Percentiles rank a stretch among this genome's conserved stretches.
These are phyloP conservation scores for Acleris sparsana DNA, from an alignment of 2,888 invertebrate genomes.

Conservation along the genomic window DNA sequence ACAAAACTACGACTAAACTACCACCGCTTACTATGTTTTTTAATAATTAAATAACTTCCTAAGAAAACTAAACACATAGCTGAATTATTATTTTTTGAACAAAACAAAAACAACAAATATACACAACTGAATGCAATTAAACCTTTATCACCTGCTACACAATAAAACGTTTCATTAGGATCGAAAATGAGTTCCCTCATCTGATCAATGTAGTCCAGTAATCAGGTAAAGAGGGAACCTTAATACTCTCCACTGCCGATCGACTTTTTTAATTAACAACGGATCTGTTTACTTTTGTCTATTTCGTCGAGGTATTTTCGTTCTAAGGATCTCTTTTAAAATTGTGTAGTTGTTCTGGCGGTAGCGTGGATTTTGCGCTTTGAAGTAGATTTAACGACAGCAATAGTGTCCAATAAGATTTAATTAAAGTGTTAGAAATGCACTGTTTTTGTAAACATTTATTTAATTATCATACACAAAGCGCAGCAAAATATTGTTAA, in stretches of 20 bases:
- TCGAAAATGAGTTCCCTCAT: constrained; percentile 32
- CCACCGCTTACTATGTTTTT: too few relatives aligned
- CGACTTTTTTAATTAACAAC: constrained; percentile 55
- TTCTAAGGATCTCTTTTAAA: constrained; percentile 32
- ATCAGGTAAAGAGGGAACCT: constrained; percentile 47
- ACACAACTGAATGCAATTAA: constrained; percentile 27
- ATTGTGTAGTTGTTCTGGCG: constrained; percentile 29
- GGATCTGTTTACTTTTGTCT: constrained; percentile 39
- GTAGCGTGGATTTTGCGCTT: constrained; percentile 15
- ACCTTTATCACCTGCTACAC: constrained; percentile 31
- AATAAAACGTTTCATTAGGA: constrained; percentile 36
- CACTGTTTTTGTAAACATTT: background rate
- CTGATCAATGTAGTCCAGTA: constrained; percentile 41
- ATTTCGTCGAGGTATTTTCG: constrained; percentile 33
- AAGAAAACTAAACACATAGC: background rate
- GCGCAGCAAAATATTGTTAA: too few relatives aligned
- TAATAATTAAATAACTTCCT: too few relatives aligned
- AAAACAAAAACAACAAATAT: constrained; percentile 4
- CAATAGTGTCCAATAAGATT: constrained; percentile 9
- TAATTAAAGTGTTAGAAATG: constrained; percentile 9
- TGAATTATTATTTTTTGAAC: background rate
- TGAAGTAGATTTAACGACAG: constrained; percentile 22
- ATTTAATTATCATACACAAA: too few relatives aligned
- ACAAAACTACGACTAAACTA: too few relatives aligned
- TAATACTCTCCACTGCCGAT: constrained; percentile 47